Percentiles rank a stretch among this genome's conserved stretches.
phyloP scores from a whole-genome alignment of 2,888 invertebrate genomes.

The Parnassius mnemosyne region DNA sequence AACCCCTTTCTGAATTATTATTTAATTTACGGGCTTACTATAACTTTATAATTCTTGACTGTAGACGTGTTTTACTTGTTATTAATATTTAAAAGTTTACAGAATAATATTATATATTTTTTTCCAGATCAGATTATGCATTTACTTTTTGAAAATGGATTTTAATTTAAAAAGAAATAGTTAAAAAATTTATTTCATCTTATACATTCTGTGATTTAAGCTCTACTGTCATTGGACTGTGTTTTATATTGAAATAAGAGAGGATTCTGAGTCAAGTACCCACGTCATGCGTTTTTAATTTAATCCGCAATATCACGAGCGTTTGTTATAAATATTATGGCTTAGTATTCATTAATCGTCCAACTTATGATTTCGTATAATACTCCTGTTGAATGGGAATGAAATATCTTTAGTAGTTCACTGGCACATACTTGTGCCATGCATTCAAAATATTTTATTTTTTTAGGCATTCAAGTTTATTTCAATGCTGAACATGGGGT shows the following conservation, averaged over 20 bases:
- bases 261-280: constrained; percentile 1
- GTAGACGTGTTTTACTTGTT: constrained; percentile 1
- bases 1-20: constrained; percentile 23
- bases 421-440: too few species aligned
- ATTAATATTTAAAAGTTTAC: neutral
- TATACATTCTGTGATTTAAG: neutral
- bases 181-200: too few species aligned
- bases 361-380: neutral
- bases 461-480: too few species aligned
- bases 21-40: constrained; percentile 12
- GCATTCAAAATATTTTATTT: too few species aligned
- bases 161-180: too few species aligned
- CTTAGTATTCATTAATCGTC: constrained; percentile 1
- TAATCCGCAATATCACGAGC: constrained; percentile 18
- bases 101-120: neutral
- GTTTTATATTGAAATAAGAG: neutral
- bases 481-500: too few species aligned
- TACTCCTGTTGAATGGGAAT: too few species aligned
- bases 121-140: neutral
- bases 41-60: constrained; percentile 13
- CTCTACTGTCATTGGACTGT: too few species aligned
- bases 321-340: constrained; percentile 14
- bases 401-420: too few species aligned
- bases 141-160: too few species aligned
- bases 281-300: constrained; percentile 24